Percentiles rank a stretch among this genome's conserved stretches.
Conservation (phyloP, 1,140 invertebrate species). For the Marisa cornuarietis region DNA sequence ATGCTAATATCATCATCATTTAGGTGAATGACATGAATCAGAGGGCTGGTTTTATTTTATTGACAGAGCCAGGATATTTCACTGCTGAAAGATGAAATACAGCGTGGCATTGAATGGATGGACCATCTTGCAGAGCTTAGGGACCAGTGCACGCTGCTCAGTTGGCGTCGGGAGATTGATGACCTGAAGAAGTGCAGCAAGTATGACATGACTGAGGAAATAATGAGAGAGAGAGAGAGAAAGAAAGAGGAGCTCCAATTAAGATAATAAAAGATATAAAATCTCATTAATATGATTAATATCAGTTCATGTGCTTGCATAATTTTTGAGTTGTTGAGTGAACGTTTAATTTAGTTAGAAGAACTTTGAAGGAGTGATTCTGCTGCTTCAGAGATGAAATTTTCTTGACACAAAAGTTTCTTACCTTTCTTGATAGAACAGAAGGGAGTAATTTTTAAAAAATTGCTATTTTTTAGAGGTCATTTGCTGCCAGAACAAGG, state of each 20-base stretch:
- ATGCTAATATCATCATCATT: no score
- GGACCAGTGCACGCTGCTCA: conserved; percentile 61
- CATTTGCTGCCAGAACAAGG: conserved; percentile 40
- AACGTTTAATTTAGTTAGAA: no score
- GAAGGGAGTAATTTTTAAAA: neutral
- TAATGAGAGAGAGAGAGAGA: no score
- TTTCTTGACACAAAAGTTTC: neutral
- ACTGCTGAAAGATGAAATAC: conserved; percentile 59
- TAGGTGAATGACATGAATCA: no score
- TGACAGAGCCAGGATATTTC: conserved; percentile 64
- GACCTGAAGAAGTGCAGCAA: conserved; percentile 43
- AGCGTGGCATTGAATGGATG: conserved; percentile 52
- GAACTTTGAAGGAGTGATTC: no score
- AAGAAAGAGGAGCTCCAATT: no score
- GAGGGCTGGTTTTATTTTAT: neutral
- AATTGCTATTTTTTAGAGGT: conserved; percentile 15
- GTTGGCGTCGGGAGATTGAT: conserved; percentile 55
- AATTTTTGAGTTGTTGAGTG: no score
- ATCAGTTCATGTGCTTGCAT: no score
- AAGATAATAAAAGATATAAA: no score
- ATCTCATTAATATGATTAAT: no score
- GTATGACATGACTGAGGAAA: neutral
- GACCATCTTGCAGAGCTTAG: conserved; percentile 58
- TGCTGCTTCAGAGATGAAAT: no score
- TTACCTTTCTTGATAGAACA: neutral